Base-by-base conservation (phyloP, 2,888 invertebrate genomes). In the Carabus problematicus region DNA sequence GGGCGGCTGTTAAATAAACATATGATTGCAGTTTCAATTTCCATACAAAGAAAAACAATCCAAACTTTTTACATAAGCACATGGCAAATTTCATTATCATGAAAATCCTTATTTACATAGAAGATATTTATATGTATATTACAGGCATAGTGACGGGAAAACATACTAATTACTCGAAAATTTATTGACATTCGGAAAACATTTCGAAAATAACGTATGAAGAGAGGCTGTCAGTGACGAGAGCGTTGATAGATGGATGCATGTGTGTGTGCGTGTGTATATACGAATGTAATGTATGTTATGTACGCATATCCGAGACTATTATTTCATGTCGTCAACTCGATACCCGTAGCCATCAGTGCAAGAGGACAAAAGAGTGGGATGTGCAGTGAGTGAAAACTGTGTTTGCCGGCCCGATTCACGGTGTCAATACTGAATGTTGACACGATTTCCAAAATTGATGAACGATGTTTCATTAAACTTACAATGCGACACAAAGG, bases 401-500 rank as follows among this genome's bases (percentile, higher is more conserved):
- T 29, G 29, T 29, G 29, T 29, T 29, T 29, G 29, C 29, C 6
- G 29, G 29, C 6, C 3, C 29, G 29, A 29, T 29, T 29, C 29
- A 29, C 29, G 6, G n/a, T 62, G 64, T 64, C 64, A 64, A 64
- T 64, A 42, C 12, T 29, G 42, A 54, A 40, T 19, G 29, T 39
- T 63, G 52, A 63, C 63, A 63, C 12, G 14, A 45, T 45, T 11
- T 45, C 41, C 41, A 52, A 54, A 64, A 64, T 55, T 64, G 64
- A 63, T 64, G 11, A 64, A 55, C 43, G 64, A 64, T 56, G 39
- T 64, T 55, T 55, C 56, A 64, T 64, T 64, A 64, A 64, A 14
- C n/a, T 14, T 52, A 16, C 52, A 52, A 45, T 7, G 45, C 7
- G 45, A 45, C 45, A 6, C 7, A 12, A 45, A 45, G n/a, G 14